Percentiles rank a stretch among this genome's conserved stretches.
phyloP scores from a whole-genome alignment of 2,888 invertebrate species.

The Hemicrepidius hirtus region DNA sequence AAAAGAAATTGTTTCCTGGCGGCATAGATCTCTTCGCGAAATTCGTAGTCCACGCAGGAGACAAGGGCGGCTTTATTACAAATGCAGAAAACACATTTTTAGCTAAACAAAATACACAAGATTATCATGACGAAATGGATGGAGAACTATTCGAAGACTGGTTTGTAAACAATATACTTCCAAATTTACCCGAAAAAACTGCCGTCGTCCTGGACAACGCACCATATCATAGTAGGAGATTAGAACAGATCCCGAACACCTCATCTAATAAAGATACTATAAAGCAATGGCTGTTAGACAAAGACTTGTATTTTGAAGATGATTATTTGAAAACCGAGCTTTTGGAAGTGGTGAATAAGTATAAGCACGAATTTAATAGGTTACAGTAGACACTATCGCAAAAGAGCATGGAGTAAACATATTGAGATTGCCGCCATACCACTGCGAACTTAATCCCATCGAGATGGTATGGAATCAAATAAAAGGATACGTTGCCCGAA shows the following conservation, averaged over 20 bases:
- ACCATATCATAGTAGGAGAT: no score
- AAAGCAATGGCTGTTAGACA: neutral
- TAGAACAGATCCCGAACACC: no score
- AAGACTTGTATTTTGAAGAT: neutral
- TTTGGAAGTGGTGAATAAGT: neutral
- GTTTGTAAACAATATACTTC: conserved; percentile 11
- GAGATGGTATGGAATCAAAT: conserved; percentile 18
- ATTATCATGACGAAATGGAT: conserved; percentile 23
- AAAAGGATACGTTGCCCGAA: neutral
- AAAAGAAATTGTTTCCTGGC: conserved; percentile 10
- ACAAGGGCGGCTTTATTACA: conserved; percentile 4
- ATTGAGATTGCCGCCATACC: conserved; percentile 16
- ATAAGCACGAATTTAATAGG: conserved; percentile 2
- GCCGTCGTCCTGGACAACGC: no score
- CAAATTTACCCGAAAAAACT: conserved; percentile 20
- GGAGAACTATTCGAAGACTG: conserved; percentile 9
- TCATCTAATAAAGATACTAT: no score
- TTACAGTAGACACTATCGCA: conserved; percentile 16
- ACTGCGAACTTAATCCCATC: no score
- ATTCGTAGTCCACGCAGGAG: no score
- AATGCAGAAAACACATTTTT: conserved; percentile 13
- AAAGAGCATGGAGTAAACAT: neutral
- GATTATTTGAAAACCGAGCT: conserved; percentile 1
- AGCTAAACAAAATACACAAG: conserved; percentile 7
- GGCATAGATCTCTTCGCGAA: conserved; percentile 7